Evolutionary conservation across 1,140 invertebrate genomes (phyloP), one percentile per base, ranked within the genome.

Genomic region (Atopsyche davidsoni): DNA sequence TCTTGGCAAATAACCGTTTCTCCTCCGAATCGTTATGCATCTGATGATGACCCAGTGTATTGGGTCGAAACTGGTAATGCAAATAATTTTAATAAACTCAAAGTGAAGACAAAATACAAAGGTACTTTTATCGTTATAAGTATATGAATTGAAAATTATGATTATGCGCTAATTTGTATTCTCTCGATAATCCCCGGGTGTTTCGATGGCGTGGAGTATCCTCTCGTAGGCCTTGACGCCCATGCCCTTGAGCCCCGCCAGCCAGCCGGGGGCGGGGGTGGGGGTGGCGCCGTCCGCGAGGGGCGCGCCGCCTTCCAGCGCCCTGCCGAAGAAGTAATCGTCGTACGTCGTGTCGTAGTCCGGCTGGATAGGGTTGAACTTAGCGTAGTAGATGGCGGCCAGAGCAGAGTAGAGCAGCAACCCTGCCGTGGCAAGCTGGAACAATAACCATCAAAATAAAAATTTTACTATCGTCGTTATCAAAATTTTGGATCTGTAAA

Each of bases 341-440:
- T 79, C 79, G 46, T 84, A 82, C 55, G 79, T 78, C 53, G 67
- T 62, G 60, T 85, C 83, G 62, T 84, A 83, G 55, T 87, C 85
- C 19, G 79, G 79, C 6, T 81, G 75, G 39, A 86, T 76, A 6
- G 85, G 85, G 66, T 87, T 89, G 58, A 87, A 86, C 65, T 88
- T 89, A 17, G 87, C 86, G 64, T 87, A 90, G 68, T 89, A 90
- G 60, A 89, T 82, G 38, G 87, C 86, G 0, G 87, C 86, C 53
- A 89, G 80, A 38, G 84, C 84, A 11, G 86, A 87, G 70, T 90
- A 90, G 46, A 89, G 81, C 2, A 90, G 75, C 11, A 90, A 69
- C 4, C 79, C 75, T 0, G 86, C 85, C 0, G 86, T 89, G 53
- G 81, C 81, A 13, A 89, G 73, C 86, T 89, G 70, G 47, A 78